Evolutionary conservation across 2,888 invertebrate species (phyloP).

Genomic region (Volucella inanis): DNA sequence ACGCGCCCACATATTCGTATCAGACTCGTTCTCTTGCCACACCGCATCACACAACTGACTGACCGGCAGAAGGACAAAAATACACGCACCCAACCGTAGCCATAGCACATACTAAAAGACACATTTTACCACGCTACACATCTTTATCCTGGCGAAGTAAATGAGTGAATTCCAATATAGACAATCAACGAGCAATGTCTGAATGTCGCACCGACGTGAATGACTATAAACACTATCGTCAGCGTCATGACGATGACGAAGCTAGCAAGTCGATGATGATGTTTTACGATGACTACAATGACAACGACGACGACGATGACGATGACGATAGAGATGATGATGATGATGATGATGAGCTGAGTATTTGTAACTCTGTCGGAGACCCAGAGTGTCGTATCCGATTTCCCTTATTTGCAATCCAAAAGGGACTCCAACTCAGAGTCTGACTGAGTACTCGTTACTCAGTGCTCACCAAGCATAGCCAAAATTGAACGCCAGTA

Average conservation of each 20-base stretch:
- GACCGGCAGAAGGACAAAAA: conserved; percentile 32
- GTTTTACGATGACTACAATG: conserved; percentile 23
- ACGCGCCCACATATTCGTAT: conserved; percentile 32
- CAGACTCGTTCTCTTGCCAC: no score
- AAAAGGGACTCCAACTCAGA: conserved; percentile 26
- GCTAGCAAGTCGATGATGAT: conserved; percentile 33
- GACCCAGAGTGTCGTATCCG: conserved; percentile 54
- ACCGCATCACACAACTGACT: neutral
- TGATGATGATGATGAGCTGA: conserved; percentile 10
- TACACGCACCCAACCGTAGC: conserved; percentile 49
- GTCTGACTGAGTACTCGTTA: neutral
- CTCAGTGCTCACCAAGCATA: neutral
- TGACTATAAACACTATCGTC: conserved; percentile 3
- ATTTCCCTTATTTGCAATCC: conserved; percentile 37
- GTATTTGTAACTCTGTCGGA: neutral
- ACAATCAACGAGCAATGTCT: conserved; percentile 35
- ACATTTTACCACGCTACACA: conserved; percentile 45
- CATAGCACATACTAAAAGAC: conserved; percentile 32
- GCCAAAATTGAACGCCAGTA: no score
- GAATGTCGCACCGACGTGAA: neutral
- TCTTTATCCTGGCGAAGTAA: conserved; percentile 50
- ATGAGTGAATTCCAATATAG: conserved; percentile 56
- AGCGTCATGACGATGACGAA: conserved; percentile 56
- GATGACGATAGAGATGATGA: conserved; percentile 19
- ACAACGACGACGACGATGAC: conserved; percentile 8